Percentiles rank a stretch among this genome's conserved stretches.
These are phyloP conservation scores for Nothocercus julius DNA, from an alignment of 2,113 vertebrate genomes.

Conservation along the genomic window DNA sequence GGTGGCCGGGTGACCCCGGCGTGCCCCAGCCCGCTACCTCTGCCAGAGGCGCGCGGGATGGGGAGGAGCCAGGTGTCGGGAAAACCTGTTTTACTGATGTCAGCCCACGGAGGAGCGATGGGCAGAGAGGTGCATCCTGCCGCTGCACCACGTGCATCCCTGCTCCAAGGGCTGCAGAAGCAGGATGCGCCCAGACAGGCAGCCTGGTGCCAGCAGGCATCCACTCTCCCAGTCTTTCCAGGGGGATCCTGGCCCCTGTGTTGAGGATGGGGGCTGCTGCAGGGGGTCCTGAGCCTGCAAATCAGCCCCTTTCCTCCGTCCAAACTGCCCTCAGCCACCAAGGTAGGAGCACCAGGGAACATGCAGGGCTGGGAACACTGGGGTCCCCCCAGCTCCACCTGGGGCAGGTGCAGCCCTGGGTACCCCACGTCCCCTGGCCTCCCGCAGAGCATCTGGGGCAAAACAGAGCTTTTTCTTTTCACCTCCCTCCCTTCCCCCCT, in stretches of 20 bases:
- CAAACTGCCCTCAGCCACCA: too few species aligned
- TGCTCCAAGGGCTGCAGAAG: too few species aligned
- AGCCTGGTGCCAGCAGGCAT: not conserved
- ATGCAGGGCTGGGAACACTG: too few species aligned
- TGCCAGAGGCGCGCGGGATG: rapidly evolving
- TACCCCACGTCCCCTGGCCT: not conserved
- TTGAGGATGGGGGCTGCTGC: not conserved
- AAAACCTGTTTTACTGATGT: not conserved
- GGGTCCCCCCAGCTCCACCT: not conserved
- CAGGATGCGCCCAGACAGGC: not conserved
- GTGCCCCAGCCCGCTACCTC: not conserved
- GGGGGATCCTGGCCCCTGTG: rapidly evolving
- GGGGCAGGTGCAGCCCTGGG: conserved; percentile 21
- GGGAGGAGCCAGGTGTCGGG: not conserved
- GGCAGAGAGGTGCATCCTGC: not conserved
- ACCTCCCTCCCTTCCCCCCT: not conserved
- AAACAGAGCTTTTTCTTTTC: conserved; percentile 38
- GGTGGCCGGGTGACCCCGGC: not conserved
- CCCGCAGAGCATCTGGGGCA: not conserved
- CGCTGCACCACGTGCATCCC: rapidly evolving
- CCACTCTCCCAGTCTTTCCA: not conserved
- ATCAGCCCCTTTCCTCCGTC: too few species aligned
- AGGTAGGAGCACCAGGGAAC: too few species aligned
- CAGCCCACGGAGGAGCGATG: rapidly evolving
- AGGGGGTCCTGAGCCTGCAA: too few species aligned